Percentiles rank a stretch among this genome's conserved stretches.
phyloP scores from a whole-genome alignment of 2,113 vertebrate genomes.

The Illadopsis cleaveri region DNA sequence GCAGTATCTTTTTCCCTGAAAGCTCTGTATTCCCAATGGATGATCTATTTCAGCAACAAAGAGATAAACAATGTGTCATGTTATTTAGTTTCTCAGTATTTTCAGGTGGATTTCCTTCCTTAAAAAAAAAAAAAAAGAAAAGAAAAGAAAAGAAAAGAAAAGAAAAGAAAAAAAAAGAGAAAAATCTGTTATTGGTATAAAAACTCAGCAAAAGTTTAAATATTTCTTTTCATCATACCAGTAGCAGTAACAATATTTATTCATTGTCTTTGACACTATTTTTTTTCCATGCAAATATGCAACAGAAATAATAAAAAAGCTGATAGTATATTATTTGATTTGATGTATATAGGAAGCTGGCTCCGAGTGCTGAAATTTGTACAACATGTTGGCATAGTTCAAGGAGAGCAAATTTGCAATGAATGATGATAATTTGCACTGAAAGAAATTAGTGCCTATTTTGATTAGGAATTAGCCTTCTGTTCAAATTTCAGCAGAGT shows the following conservation, averaged over 20 bases:
- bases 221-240: neutral
- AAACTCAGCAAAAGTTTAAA: neutral
- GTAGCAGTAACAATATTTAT: neutral
- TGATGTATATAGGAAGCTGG: neutral
- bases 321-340: slow-evolving; percentile 19
- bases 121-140: neutral
- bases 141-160: neutral
- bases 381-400: slow-evolving; percentile 57
- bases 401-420: slow-evolving; percentile 72
- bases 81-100: neutral
- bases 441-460: slow-evolving; percentile 76
- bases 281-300: neutral
- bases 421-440: slow-evolving; percentile 72
- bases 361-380: slow-evolving; percentile 39
- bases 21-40: slow-evolving; percentile 4
- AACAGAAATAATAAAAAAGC: slow-evolving; percentile 6
- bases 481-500: slow-evolving; percentile 66
- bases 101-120: neutral
- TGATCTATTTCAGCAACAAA: slow-evolving; percentile 7
- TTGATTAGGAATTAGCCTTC: slow-evolving; percentile 74
- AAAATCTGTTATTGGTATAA: neutral
- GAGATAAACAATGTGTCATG: slow-evolving; percentile 20
- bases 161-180: neutral
- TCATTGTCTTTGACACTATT: neutral
- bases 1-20: slow-evolving; percentile 4